These are phyloP conservation scores for Harpegnathos saltator DNA, from an alignment of 1,140 invertebrate species.

Conservation along the genomic window DNA sequence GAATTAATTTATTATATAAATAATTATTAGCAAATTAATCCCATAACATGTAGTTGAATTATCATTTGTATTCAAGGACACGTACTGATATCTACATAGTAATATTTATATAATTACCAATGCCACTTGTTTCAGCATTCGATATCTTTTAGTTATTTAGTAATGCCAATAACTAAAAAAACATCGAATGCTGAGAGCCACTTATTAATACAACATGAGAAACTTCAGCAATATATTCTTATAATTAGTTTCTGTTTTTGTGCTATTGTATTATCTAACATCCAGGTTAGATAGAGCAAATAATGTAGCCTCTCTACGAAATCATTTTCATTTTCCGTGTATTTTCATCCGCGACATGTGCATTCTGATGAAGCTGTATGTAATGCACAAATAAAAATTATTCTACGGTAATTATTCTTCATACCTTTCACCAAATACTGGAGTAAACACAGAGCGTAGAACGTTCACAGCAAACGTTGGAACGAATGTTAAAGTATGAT, in stretches of 20 bases:
- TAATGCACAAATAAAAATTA: background rate
- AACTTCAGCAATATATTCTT: too few relatives aligned
- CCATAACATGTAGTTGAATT: constrained; percentile 30
- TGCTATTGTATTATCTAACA: background rate
- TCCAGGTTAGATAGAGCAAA: constrained; percentile 49
- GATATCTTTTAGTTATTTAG: too few relatives aligned
- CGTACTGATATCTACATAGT: background rate
- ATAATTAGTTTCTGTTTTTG: background rate
- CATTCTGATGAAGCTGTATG: background rate
- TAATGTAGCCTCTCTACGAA: background rate
- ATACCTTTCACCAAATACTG: constrained; percentile 45
- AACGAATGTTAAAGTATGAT: constrained; percentile 17
- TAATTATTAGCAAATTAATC: background rate
- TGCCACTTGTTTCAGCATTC: too few relatives aligned
- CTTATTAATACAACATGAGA: background rate
- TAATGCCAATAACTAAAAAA: background rate
- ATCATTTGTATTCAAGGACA: constrained; percentile 25
- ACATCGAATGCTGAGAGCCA: background rate
- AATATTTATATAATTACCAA: background rate
- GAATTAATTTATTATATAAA: background rate
- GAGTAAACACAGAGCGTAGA: constrained; percentile 16
- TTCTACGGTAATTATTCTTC: background rate
- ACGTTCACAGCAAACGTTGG: constrained; percentile 32
- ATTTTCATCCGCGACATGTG: background rate
- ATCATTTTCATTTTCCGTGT: background rate